Percentiles rank a stretch among this genome's conserved stretches.
These are phyloP conservation scores for Lerista edwardsae DNA, from an alignment of 2,797 vertebrate species.

Conservation along the genomic window DNA sequence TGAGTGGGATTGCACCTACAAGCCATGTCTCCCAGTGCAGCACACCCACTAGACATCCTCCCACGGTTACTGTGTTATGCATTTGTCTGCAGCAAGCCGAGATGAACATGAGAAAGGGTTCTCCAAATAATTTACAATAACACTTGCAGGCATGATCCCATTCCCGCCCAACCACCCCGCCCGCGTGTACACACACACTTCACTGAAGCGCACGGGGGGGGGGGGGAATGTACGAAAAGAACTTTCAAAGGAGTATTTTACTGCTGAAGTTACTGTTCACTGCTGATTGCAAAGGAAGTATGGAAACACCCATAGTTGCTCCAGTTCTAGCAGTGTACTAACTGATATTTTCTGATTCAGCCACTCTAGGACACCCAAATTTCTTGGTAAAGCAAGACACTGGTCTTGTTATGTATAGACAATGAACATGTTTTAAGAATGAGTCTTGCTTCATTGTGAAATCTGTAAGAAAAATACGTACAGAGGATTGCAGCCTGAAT, in stretches of 20 bases:
- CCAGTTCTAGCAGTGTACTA: neutral
- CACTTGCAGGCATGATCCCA: too few relatives aligned
- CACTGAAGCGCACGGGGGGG: too few relatives aligned
- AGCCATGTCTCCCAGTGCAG: too few relatives aligned
- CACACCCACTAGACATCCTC: too few relatives aligned
- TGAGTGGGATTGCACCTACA: too few relatives aligned
- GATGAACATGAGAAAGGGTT: too few relatives aligned
- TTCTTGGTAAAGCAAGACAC: neutral
- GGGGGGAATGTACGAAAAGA: too few relatives aligned
- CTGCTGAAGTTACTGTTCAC: neutral
- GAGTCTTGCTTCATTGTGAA: neutral
- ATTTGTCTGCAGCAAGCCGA: too few relatives aligned
- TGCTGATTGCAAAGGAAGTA: neutral
- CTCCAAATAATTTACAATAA: too few relatives aligned
- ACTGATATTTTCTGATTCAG: neutral
- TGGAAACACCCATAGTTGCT: neutral
- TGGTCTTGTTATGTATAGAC: neutral
- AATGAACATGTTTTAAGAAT: neutral
- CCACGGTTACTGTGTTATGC: too few relatives aligned
- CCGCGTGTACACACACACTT: too few relatives aligned
- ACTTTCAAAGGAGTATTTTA: neutral
- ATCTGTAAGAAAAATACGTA: neutral
- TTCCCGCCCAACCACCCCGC: too few relatives aligned
- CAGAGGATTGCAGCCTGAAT: neutral
- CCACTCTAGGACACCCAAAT: neutral